These are phyloP conservation scores for Ptilodon capucinus DNA, from an alignment of 2,888 invertebrate genomes.

Conservation along the genomic window DNA sequence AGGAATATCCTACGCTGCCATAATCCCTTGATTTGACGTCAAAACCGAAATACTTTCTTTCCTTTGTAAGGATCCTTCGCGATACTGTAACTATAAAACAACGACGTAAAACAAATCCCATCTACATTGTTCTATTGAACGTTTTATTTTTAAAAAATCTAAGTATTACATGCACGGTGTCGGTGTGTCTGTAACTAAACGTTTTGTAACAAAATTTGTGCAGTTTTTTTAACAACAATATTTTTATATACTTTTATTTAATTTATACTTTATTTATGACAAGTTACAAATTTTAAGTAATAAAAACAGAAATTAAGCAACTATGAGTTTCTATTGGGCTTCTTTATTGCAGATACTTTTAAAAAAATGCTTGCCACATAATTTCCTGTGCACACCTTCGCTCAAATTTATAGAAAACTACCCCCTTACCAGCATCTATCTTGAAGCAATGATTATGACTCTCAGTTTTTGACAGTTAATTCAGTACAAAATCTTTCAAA, in stretches of 20 bases:
- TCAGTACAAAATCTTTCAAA: no score
- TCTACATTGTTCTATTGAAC: conserved; percentile 12
- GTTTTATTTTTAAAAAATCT: conserved; percentile 10
- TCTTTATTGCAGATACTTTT: no score
- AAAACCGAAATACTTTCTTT: conserved; percentile 6
- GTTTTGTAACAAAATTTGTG: conserved; percentile 36
- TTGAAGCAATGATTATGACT: no score
- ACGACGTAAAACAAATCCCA: conserved; percentile 2
- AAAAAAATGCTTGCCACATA: no score
- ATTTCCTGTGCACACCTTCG: no score
- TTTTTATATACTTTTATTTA: conserved; percentile 41
- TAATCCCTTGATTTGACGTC: conserved; percentile 14
- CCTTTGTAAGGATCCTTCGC: conserved; percentile 15
- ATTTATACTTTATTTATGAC: conserved; percentile 43
- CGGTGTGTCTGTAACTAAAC: conserved; percentile 34
- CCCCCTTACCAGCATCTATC: no score
- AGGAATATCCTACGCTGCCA: conserved; percentile 25
- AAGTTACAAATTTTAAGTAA: conserved; percentile 35
- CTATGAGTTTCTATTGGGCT: conserved; percentile 21
- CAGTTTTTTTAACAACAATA: conserved; percentile 35
- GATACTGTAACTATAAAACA: conserved; percentile 5
- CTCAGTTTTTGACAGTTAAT: no score
- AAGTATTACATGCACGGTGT: conserved; percentile 27
- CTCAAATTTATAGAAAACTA: no score
- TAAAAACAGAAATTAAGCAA: conserved; percentile 33